phyloP scores from a whole-genome alignment of 2,797 vertebrate species.

The Sebastes nivosus region DNA sequence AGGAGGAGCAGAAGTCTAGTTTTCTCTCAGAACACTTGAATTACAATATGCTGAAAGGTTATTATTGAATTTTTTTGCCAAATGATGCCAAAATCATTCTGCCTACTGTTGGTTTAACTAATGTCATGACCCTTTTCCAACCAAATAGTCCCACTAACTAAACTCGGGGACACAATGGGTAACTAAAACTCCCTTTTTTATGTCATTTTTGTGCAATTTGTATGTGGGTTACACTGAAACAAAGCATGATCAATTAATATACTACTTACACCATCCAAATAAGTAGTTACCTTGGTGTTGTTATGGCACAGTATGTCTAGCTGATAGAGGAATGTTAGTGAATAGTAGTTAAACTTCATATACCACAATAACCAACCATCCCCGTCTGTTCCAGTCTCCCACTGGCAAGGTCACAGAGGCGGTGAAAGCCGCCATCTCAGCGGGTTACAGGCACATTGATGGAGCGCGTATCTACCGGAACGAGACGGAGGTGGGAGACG shows the following conservation, averaged over 20 bases:
- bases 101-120: rapidly evolving
- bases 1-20: no score
- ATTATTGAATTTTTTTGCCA: rapidly evolving
- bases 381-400: slow-evolving; percentile 78
- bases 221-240: not conserved
- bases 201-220: not conserved
- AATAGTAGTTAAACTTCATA: not conserved
- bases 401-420: slow-evolving; percentile 84
- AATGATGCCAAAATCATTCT: no score
- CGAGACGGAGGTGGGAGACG: slow-evolving; percentile 87
- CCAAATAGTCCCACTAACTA: not conserved
- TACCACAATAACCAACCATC: not conserved
- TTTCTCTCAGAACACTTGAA: no score
- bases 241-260: not conserved
- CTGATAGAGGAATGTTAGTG: not conserved
- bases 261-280: not conserved
- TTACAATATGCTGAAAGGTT: no score
- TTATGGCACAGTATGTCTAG: not conserved
- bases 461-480: slow-evolving; percentile 87
- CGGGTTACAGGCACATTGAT: slow-evolving; percentile 89
- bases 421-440: slow-evolving; percentile 84
- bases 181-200: not conserved
- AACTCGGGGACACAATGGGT: not conserved
- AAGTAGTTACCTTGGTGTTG: not conserved
- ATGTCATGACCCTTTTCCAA: not conserved